Base-by-base conservation (phyloP, 2,113 vertebrate genomes). In the Sinocyclocheilus maitianheensis region DNA sequence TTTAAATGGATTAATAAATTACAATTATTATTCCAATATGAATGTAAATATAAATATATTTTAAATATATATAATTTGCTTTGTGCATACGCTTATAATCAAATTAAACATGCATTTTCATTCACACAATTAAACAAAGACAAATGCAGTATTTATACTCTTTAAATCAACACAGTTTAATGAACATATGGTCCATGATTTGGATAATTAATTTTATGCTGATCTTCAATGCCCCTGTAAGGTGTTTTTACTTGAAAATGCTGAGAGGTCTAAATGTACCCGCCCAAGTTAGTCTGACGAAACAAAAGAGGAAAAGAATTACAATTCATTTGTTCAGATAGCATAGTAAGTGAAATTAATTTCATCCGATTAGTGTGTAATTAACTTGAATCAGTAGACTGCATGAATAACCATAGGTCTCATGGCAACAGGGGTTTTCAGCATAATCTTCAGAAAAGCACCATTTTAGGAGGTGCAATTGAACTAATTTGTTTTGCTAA, bases 161-260 rank as follows among this genome's bases (percentile, higher is more conserved):
- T 24, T 18, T 51, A 74, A 71, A 84, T 40, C 9, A 78, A 84
- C 10, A 76, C 30, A 18, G 69, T 62, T 88, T 34, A 69, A 20
- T 76, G 78, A 74, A 86, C 87, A 79, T 53, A 83, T 30, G 72
- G 83, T 55, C 55, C 34, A 24, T 58, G 53, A 30, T 77, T 87
- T 76, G 20, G 72, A 16, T 84, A 82, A 89, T 90, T 89, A 34
- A 43, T 77, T 85, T 75, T 77, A 55, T 78, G 72, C 63, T 83
- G 65, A 69, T 78, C 63, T 26, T 63, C 72, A 81, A 30, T 67
- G 63, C 77, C 65, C 53, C 30, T 30, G 13, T 2, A 77, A 77
- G 14, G 72, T 75, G 30, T 71, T 86, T 43, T 77, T 80, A 69
- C 75, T 84, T 86, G 72, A 69, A 58, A 84, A 80, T 77, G 53